Conservation (phyloP, 2,888 invertebrate species). For the Parapristionchus giblindavisi region DNA sequence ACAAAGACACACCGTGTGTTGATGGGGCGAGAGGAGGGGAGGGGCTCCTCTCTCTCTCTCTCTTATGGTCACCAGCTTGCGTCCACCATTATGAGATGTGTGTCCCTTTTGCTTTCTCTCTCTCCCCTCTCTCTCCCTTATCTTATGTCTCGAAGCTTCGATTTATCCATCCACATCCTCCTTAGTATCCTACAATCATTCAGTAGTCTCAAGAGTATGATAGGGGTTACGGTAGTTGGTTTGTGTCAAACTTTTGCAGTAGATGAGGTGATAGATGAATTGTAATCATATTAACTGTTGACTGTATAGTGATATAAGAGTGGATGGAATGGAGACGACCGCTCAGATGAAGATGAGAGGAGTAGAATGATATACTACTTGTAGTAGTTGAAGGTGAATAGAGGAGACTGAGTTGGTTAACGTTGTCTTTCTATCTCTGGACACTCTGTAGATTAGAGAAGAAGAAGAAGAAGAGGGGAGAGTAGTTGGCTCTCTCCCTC, state of each 20-base stretch:
- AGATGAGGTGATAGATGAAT: too few species aligned
- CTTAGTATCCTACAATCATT: too few species aligned
- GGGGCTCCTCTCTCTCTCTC: neutral
- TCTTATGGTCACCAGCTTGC: neutral
- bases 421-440: neutral
- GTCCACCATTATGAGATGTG: conserved; percentile 32
- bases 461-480: conserved; percentile 5
- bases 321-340: neutral
- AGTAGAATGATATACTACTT: conserved; percentile 5
- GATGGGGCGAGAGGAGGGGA: neutral
- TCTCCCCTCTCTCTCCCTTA: conserved; percentile 33
- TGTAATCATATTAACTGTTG: neutral
- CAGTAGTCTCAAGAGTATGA: too few species aligned
- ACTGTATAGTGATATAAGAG: neutral
- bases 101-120: conserved; percentile 19
- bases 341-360: neutral
- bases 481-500: conserved; percentile 21
- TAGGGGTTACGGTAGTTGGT: too few species aligned
- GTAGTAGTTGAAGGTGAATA: neutral
- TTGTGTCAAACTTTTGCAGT: too few species aligned
- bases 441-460: too few species aligned
- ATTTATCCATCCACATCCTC: neutral
- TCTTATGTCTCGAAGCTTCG: conserved; percentile 1
- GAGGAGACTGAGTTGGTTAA: conserved; percentile 16
- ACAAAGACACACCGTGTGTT: conserved; percentile 28